A percentile compares a stretch with the other conserved stretches of the same genome.
phyloP scores from a whole-genome alignment of 1,140 invertebrate genomes.

The Aleiodes sp. region DNA sequence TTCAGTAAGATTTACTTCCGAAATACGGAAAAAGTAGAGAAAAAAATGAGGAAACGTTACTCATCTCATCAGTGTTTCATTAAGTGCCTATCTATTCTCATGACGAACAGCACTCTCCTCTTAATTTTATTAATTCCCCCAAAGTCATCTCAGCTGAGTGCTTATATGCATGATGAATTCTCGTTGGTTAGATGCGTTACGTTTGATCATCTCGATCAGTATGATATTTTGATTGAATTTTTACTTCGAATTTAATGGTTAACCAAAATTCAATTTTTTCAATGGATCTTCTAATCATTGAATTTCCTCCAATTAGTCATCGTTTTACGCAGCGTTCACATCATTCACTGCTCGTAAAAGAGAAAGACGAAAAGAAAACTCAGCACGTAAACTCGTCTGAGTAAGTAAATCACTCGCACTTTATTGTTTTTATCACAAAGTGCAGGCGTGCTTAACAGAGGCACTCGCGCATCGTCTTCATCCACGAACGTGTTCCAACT shows the following conservation, averaged over 20 bases:
- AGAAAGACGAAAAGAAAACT: no score
- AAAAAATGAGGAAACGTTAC: no score
- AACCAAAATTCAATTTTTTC: not conserved
- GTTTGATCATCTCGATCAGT: constrained; percentile 1
- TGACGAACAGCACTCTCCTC: not conserved
- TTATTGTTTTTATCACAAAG: not conserved
- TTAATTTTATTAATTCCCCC: not conserved
- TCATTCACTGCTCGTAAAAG: no score
- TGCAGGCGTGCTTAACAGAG: not conserved
- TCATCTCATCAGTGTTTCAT: not conserved
- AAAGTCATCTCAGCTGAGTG: not conserved
- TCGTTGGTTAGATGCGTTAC: not conserved
- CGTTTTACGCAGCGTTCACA: no score
- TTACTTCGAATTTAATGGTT: not conserved
- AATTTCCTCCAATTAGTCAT: not conserved
- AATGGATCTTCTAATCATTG: not conserved
- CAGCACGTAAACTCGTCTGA: not conserved
- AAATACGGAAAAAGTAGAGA: not conserved
- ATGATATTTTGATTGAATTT: not conserved
- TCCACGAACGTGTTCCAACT: not conserved
- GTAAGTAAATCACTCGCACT: not conserved
- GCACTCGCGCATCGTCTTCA: not conserved
- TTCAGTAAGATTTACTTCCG: no score
- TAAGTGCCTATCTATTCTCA: not conserved
- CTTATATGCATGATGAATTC: not conserved